phyloP scores from a whole-genome alignment of 2,797 vertebrate genomes.

The Spinus olivaceus region DNA sequence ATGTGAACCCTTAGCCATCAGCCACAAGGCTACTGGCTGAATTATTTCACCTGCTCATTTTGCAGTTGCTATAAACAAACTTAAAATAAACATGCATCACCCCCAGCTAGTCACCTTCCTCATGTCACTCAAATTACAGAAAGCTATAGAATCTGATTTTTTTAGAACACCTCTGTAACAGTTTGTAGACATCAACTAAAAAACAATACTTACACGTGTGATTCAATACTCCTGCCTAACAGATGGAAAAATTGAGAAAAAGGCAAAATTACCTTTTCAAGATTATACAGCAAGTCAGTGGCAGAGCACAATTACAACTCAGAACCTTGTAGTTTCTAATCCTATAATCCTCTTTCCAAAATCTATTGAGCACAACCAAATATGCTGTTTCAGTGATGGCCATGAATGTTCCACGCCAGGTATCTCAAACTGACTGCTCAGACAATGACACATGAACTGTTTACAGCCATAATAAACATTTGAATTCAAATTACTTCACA shows the following conservation, averaged over 20 bases:
- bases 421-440: background rate
- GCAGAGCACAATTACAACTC: background rate
- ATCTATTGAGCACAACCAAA: background rate
- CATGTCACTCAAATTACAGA: background rate
- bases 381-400: background rate
- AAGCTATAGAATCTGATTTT: background rate
- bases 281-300: background rate
- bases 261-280: background rate
- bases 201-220: background rate
- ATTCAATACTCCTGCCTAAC: background rate
- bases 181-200: background rate
- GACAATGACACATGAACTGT: background rate
- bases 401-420: background rate
- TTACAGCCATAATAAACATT: background rate
- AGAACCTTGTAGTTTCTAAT: background rate
- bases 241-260: background rate
- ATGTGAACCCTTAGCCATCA: background rate
- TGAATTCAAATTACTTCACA: background rate
- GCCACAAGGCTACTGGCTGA: background rate
- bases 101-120: background rate
- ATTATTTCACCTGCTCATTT: background rate
- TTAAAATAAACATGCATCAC: background rate
- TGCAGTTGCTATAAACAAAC: background rate
- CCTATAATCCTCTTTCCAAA: slow-evolving; percentile 12
- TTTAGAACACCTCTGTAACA: background rate